Evolutionary conservation across 2,888 invertebrate species (phyloP), one percentile per base, ranked within the genome.

Genomic region (Hydrotaea diabolus): DNA sequence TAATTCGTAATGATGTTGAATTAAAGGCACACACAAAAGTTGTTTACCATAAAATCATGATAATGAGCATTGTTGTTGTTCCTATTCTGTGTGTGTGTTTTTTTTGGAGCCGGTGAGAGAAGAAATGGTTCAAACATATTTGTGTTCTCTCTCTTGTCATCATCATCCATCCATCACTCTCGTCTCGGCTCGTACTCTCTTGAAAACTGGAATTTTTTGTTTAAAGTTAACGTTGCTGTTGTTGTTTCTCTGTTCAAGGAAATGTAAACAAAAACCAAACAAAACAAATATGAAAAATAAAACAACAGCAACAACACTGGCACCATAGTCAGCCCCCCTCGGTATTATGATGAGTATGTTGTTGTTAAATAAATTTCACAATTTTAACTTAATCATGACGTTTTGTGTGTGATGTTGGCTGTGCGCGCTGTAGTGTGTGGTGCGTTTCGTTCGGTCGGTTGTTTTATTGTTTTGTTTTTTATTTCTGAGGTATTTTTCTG

Each of bases 251-350:
- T 73, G 77, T 82, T 79, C 66, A 82, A 77, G 77, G 85, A 85
- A 85, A 85, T 80, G 82, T 85, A 85, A 85, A 85, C 85, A 85
- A 85, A 85, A 82, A 74, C 59, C 77, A 79, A 83, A 72, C 77
- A 84, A 80, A 83, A 80, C 78, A 86, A 75, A 85, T 79, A 82
- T 71, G 59, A 84, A 80, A 77, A 80, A 77, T 72, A 84, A 46
- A 86, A 77, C 69, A 84, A 31, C 74, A 31, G 31, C 31, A 73
- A 85, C 77, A 49, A 39, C 39, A 80, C 66, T 77, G 21, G 21
- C 55, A 55, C 19, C 26, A 59, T 26, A 26, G 26, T 26, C 57
- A 53, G 53, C 53, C 64, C 62, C 31, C 31, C 62, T 62, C 31
- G 23, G 39, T 69, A 69, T 69, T 69, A 69, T 69, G 39, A 69